Percentiles rank a stretch among this genome's conserved stretches.
Conservation (phyloP, 2,888 invertebrate species). For the Hydroisotoma schaefferi region DNA sequence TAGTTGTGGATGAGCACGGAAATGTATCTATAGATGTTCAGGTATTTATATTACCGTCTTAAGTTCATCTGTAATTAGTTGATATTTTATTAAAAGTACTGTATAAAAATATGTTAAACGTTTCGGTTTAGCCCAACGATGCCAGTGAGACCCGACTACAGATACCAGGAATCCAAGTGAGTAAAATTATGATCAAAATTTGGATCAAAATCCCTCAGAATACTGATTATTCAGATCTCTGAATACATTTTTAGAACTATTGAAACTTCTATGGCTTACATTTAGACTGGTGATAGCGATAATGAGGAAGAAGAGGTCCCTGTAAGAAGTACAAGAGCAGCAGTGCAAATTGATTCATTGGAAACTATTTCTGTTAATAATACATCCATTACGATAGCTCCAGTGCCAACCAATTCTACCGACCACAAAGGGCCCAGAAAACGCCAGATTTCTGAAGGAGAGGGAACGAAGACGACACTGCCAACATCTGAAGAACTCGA, state of each 20-base stretch:
- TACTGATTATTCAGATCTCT: not conserved
- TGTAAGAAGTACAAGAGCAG: not conserved
- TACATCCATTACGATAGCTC: no score
- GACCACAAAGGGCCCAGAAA: no score
- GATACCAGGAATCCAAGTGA: constrained; percentile 65
- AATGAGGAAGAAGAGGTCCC: constrained; percentile 18
- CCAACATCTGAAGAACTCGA: constrained; percentile 15
- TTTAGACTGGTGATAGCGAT: constrained; percentile 19
- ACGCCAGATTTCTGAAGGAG: not conserved
- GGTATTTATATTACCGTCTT: constrained; percentile 14
- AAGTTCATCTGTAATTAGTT: not conserved
- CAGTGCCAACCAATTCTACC: no score
- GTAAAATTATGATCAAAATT: not conserved
- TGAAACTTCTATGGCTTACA: not conserved
- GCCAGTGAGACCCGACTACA: constrained; percentile 76
- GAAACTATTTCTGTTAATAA: no score
- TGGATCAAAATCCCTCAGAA: no score
- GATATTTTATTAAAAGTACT: no score
- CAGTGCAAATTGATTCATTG: no score
- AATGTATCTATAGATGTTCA: constrained; percentile 47
- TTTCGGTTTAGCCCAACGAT: constrained; percentile 64
- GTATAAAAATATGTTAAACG: not conserved
- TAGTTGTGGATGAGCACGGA: constrained; percentile 45
- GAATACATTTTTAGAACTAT: no score
- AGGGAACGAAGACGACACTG: no score